phyloP scores from a whole-genome alignment of 2,113 vertebrate species.

The Caretta caretta region DNA sequence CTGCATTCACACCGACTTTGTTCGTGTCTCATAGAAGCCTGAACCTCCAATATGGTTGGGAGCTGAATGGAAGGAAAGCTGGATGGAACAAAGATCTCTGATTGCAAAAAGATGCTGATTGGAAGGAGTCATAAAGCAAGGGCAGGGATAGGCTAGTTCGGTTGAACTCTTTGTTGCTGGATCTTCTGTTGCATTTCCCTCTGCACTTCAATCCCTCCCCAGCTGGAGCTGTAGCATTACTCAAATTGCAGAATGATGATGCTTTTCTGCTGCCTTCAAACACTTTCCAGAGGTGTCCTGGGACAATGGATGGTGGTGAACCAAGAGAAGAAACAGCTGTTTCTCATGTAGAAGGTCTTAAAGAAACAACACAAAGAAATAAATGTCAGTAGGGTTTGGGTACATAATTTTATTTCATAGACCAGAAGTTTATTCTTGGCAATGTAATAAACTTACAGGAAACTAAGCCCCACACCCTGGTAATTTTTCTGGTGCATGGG shows the following conservation, averaged over 20 bases:
- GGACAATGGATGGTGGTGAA: background rate
- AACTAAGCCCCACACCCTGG: background rate
- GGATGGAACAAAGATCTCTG: background rate
- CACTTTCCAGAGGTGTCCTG: background rate
- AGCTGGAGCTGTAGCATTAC: background rate
- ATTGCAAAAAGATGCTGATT: background rate
- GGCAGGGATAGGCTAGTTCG: background rate
- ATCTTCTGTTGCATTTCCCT: background rate
- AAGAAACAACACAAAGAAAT: slow-evolving; percentile 7
- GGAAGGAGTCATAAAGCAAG: background rate
- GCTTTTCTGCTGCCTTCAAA: background rate
- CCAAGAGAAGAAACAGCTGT: background rate
- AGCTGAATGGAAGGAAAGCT: background rate
- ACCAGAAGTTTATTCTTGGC: background rate
- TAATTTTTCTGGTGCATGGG: background rate
- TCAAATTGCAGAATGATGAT: background rate
- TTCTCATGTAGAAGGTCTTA: background rate
- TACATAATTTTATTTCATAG: slow-evolving; percentile 10
- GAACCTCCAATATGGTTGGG: background rate
- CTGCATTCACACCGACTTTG: background rate
- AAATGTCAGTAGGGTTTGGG: background rate
- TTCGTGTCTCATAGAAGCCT: background rate
- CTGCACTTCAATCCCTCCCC: background rate
- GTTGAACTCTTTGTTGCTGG: background rate
- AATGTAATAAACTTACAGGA: slow-evolving; percentile 28